phyloP scores from a whole-genome alignment of 2,888 invertebrate genomes.

The Ochropleura plecta region DNA sequence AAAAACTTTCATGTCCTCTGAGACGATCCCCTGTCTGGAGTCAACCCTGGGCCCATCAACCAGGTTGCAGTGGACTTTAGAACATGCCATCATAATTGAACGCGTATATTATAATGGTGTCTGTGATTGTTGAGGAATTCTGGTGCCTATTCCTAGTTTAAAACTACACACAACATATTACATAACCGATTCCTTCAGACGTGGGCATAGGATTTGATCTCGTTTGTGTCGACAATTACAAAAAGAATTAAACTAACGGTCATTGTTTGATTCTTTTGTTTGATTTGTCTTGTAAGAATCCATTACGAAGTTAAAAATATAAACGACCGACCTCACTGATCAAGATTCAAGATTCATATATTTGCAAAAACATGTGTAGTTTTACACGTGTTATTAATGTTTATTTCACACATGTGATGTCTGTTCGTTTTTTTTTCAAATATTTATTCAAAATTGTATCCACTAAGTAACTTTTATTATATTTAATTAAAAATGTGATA shows the following conservation, averaged over 20 bases:
- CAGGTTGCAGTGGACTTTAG: neutral
- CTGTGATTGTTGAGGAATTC: neutral
- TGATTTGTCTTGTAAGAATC: constrained; percentile 14
- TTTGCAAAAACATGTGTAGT: too few relatives aligned
- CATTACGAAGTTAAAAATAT: neutral
- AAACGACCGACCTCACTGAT: neutral
- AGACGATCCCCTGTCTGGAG: neutral
- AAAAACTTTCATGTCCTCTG: neutral
- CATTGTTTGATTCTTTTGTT: constrained; percentile 18
- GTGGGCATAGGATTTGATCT: neutral
- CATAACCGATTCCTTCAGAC: constrained; percentile 19
- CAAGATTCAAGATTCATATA: too few relatives aligned
- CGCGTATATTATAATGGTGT: neutral
- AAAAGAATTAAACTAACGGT: constrained; percentile 14
- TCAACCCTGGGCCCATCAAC: neutral
- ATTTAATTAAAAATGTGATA: neutral
- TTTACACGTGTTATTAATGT: neutral
- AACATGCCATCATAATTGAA: neutral
- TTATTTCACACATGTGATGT: neutral
- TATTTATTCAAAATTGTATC: neutral
- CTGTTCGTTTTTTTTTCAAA: neutral
- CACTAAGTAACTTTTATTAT: neutral
- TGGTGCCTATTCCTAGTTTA: neutral
- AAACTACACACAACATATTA: constrained; percentile 20
- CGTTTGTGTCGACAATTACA: constrained; percentile 5